A percentile compares a stretch with the other conserved stretches of the same genome.
Evolutionary conservation across 35 echinoderm and acorn worm genomes (phyloP).

Genomic region (Acanthaster planci): DNA sequence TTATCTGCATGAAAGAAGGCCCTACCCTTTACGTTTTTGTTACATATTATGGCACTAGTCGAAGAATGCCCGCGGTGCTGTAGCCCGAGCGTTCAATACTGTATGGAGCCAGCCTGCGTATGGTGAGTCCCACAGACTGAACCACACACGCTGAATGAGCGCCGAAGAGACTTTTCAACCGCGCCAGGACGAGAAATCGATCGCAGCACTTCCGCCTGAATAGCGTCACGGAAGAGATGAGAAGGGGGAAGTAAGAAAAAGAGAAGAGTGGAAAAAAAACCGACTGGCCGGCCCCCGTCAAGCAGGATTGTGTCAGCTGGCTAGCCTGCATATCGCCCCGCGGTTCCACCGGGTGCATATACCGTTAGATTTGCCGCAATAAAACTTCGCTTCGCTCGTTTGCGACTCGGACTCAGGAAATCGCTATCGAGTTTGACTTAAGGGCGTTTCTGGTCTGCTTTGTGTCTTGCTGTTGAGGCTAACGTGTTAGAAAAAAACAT

Average conservation of each 20-base stretch:
- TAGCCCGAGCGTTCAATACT: not conserved
- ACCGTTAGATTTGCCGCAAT: constrained; percentile 26
- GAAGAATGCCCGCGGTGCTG: constrained; percentile 12
- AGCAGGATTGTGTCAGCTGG: constrained; percentile 27
- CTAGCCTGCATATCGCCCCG: constrained; percentile 2
- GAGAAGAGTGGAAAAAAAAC: not conserved
- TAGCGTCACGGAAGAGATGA: not conserved
- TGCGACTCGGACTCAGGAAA: not conserved
- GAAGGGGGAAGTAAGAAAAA: not conserved
- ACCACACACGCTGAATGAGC: not conserved
- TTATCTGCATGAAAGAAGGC: not conserved
- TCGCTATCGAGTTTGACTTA: constrained; percentile 31
- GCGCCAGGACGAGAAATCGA: not conserved
- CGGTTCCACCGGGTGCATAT: not conserved
- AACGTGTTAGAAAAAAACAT: not conserved
- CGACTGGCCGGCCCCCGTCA: not conserved
- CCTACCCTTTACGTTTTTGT: not conserved
- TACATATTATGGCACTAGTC: constrained; percentile 8
- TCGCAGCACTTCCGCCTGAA: constrained; percentile 14
- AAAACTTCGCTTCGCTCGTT: constrained; percentile 25
- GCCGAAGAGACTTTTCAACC: constrained; percentile 13
- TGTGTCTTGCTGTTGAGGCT: constrained; percentile 5
- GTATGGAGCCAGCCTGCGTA: not conserved
- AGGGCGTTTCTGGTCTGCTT: constrained; percentile 14
- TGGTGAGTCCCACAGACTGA: not conserved